Base-by-base conservation (phyloP, 2,113 vertebrate species). In the Sinosuthora webbiana region DNA sequence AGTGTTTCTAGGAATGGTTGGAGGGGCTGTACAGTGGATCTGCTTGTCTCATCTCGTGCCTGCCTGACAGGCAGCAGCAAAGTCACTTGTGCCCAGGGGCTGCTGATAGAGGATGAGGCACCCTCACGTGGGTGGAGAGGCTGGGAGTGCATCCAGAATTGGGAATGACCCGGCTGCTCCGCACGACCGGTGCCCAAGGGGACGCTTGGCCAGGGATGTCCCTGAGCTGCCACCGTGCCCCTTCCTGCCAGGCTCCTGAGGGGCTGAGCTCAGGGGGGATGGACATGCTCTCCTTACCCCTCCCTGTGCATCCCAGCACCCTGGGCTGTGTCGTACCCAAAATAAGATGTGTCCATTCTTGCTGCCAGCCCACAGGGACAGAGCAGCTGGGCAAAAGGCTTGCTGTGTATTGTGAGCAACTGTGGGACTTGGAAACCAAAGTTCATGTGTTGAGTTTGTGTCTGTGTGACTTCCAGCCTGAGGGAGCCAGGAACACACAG, bases 171-270 rank as follows among this genome's bases (percentile, higher is more conserved):
- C 0, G 2, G 8, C 64, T 31, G 25, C n/a, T 37, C 41, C 0
- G 2, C n/a, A 27, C 80, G 13, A 23, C 23, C 1, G 1, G 23
- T 0, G 0, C 20, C 39, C 2, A 1, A 2, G 31, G 53, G 18
- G 11, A 21, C 8, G 1, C 9, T 15, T 18, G 52, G 15, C 45
- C 37, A 3, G 31, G 42, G 53, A 3, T 33, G 35, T 35, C 63
- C 63, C 30, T 0, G 0, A 35, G 39, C 63, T 77, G 45, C 63
- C 53, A 44, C 18, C 0, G 4, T 22, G 30, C 28, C 27, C 50
- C 47, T 69, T 47, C 47, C 76, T 2, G 8, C 37, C 4, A 1
- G 62, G 41, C 13, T 62, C 14, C 63, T 62, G 79, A 15, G 25
- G 37, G 30, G 30, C 55, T 55, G 63, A 62, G 55, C 70, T 75